Evolutionary conservation across 2,113 vertebrate genomes (phyloP), one percentile per base, ranked within the genome.

Genomic region (Geothlypis trichas): DNA sequence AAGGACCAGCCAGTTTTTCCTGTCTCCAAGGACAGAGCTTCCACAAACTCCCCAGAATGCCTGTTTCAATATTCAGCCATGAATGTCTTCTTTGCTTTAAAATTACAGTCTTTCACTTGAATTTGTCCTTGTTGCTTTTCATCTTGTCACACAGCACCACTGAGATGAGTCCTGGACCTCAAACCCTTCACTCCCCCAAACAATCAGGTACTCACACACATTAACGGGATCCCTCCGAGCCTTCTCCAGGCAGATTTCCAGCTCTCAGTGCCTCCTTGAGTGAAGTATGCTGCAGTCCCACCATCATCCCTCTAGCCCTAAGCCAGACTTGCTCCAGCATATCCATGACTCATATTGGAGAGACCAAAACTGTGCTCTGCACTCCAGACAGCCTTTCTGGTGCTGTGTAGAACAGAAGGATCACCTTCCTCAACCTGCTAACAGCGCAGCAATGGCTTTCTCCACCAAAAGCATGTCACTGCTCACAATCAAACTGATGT

Each of bases 221-320:
- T 3, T 28, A 30, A 62, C 17, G 4, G 21, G 41, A 74, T 28
- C 10, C 15, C 9, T 22, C 27, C 0, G 0, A 75, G 31, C 21
- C 14, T 68, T 51, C 59, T 81, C 35, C 58, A 68, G 15, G 23
- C 13, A 44, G 0, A 79, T n/a, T 44, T 41, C 23, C 59, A 77
- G 16, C 42, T 67, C 37, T 58, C 41, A 66, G 28, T 7, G 10
- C 5, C 20, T 68, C 27, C 65, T 26, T 46, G 6, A 26, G 52
- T 10, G 4, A 12, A 4, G 4, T 23, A 33, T 52, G 23, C 35
- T 73, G 69, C 33, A 77, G 59, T 31, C 15, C 7, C 47, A 80
- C 35, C 19, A 28, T 19, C 44, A 87, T 7, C 51, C 59, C 27
- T 3, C 5, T 2, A 63, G 26, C 22, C 8, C 52, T 31, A 54